phyloP scores from a whole-genome alignment of 2,797 vertebrate species.

The Microchirus variegatus region DNA sequence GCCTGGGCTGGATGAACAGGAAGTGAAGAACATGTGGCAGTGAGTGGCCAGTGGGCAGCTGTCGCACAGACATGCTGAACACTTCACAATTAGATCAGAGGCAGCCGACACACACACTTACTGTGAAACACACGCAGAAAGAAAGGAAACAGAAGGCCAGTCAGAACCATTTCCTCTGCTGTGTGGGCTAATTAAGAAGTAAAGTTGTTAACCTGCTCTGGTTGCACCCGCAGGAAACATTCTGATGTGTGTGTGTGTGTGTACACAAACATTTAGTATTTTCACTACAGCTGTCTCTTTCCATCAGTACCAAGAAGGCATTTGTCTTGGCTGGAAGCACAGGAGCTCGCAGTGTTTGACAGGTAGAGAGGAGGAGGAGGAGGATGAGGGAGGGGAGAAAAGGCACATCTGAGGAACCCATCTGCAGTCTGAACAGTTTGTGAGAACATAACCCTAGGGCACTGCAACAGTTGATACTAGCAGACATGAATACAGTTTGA shows the following conservation, averaged over 20 bases:
- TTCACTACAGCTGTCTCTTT: constrained; percentile 59
- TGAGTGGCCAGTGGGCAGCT: constrained; percentile 49
- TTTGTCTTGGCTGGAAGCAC: constrained; percentile 36
- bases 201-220: constrained; percentile 67
- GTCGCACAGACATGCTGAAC: constrained; percentile 37
- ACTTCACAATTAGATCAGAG: constrained; percentile 59
- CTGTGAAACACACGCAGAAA: constrained; percentile 2
- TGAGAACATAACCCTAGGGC: constrained; percentile 38
- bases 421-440: constrained; percentile 34
- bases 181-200: constrained; percentile 68
- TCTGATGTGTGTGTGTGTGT: constrained; percentile 3
- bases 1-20: constrained; percentile 46
- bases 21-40: constrained; percentile 64
- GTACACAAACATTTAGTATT: constrained; percentile 51
- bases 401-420: constrained; percentile 37
- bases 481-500: constrained; percentile 34
- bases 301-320: constrained; percentile 50
- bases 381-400: not conserved
- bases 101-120: constrained; percentile 15
- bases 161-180: constrained; percentile 61
- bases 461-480: constrained; percentile 27
- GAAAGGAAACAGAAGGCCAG: constrained; percentile 60
- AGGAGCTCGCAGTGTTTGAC: constrained; percentile 29
- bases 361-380: constrained; percentile 18
- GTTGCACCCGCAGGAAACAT: constrained; percentile 51